A percentile compares a stretch with the other conserved stretches of the same genome.
Evolutionary conservation across 2,113 vertebrate genomes (phyloP).

Genomic region (Trochalopteron elliotii): DNA sequence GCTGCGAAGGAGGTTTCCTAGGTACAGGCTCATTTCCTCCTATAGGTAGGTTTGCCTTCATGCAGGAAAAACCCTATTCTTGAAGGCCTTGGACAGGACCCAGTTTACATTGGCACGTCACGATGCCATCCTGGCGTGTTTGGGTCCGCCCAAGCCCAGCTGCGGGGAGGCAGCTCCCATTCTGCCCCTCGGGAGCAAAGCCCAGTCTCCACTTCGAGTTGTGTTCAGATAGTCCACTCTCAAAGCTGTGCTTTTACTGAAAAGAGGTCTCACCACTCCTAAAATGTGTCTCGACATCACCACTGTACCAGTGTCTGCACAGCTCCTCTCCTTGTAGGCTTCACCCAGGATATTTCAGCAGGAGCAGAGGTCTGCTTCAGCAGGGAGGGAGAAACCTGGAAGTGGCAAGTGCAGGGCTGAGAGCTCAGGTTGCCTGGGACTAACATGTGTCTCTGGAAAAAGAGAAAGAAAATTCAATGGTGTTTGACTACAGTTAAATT

Average conservation of each 20-base stretch:
- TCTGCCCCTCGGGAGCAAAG: not conserved
- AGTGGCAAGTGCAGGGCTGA: not conserved
- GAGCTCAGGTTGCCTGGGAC: not conserved
- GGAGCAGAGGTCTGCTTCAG: not conserved
- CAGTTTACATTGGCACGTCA: not conserved
- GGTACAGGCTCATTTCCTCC: slow-evolving; percentile 3
- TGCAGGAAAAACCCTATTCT: not conserved
- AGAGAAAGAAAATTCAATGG: not conserved
- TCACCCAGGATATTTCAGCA: not conserved
- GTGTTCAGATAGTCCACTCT: too few relatives aligned
- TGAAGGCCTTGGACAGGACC: not conserved
- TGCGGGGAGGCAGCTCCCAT: not conserved
- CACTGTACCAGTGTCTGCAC: rapidly evolving
- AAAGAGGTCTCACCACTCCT: not conserved
- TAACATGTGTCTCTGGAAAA: not conserved
- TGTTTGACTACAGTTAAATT: not conserved
- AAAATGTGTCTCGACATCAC: not conserved
- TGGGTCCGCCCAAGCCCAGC: not conserved
- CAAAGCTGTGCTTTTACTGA: not conserved
- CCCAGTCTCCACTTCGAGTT: not conserved
- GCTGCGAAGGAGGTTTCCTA: not conserved
- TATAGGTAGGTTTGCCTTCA: not conserved
- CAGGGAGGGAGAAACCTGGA: not conserved
- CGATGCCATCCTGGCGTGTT: not conserved
- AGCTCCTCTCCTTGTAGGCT: not conserved